Percentiles rank a stretch among this genome's conserved stretches.
Evolutionary conservation across 2,888 invertebrate species (phyloP).

Genomic region (Anoplius nigerrimus): DNA sequence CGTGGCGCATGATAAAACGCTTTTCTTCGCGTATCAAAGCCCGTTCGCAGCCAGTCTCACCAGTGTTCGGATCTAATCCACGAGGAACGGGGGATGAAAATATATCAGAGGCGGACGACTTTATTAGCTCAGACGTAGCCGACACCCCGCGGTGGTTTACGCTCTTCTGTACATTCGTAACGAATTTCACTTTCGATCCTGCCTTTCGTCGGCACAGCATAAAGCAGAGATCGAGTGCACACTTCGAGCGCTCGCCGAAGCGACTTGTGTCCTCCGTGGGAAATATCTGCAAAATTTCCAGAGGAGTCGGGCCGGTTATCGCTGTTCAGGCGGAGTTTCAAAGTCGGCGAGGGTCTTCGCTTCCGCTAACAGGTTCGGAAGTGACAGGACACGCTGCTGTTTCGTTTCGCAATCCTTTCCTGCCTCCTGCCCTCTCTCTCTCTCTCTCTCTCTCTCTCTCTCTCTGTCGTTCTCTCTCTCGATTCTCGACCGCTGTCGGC

Average conservation of each 20-base stretch:
- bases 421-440: background rate
- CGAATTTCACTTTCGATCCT: too few species aligned
- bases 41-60: background rate
- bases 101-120: background rate
- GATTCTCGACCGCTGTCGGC: conserved; percentile 3
- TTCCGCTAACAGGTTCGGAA: conserved; percentile 28
- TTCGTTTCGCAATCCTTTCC: conserved; percentile 29
- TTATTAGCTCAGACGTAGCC: conserved; percentile 9
- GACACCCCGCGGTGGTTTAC: too few species aligned
- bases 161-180: too few species aligned
- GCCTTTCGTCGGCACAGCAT: too few species aligned
- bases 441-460: background rate
- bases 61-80: background rate
- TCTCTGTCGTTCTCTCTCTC: too few species aligned
- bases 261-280: too few species aligned
- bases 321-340: conserved; percentile 20
- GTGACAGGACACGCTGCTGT: conserved; percentile 25
- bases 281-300: background rate
- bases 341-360: conserved; percentile 20
- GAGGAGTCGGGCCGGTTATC: conserved; percentile 26
- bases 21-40: background rate
- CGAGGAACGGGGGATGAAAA: background rate
- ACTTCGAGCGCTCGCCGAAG: too few species aligned
- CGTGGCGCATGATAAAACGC: background rate
- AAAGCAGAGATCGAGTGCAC: background rate